phyloP scores from a whole-genome alignment of 2,113 vertebrate genomes.

The Narcine bancroftii region DNA sequence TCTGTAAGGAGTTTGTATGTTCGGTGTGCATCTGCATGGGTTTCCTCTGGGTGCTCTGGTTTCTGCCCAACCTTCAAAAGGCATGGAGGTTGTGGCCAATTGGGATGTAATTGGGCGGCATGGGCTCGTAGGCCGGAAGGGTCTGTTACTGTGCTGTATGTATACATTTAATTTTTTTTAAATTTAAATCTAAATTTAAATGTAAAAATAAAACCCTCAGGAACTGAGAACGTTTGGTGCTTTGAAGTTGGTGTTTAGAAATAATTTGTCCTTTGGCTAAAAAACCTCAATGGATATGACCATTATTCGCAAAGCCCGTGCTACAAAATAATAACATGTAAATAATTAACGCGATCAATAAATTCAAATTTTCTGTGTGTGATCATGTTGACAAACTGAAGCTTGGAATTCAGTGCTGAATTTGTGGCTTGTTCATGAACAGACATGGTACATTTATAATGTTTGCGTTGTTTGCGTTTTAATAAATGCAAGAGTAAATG shows the following conservation, averaged over 20 bases:
- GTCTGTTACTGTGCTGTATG: too few relatives aligned
- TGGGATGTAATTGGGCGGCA: too few relatives aligned
- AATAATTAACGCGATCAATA: neutral
- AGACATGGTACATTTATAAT: neutral
- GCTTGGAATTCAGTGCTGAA: neutral
- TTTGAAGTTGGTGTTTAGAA: neutral
- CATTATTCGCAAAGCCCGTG: neutral
- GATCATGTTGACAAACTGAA: neutral
- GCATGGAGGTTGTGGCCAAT: too few relatives aligned
- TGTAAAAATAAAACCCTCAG: too few relatives aligned
- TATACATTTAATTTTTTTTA: too few relatives aligned
- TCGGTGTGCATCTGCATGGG: too few relatives aligned
- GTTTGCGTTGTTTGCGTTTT: neutral
- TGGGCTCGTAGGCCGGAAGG: too few relatives aligned
- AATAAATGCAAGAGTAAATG: neutral
- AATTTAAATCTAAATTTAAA: too few relatives aligned
- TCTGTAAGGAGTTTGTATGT: too few relatives aligned
- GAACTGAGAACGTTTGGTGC: too few relatives aligned
- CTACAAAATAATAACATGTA: neutral
- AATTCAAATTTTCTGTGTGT: neutral
- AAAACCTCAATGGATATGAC: neutral
- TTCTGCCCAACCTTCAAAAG: too few relatives aligned
- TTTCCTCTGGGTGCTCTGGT: too few relatives aligned
- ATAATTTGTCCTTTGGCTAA: neutral
- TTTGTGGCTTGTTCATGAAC: neutral